Base-by-base conservation (phyloP, 2,113 vertebrate genomes). In the Albula glossodonta region DNA sequence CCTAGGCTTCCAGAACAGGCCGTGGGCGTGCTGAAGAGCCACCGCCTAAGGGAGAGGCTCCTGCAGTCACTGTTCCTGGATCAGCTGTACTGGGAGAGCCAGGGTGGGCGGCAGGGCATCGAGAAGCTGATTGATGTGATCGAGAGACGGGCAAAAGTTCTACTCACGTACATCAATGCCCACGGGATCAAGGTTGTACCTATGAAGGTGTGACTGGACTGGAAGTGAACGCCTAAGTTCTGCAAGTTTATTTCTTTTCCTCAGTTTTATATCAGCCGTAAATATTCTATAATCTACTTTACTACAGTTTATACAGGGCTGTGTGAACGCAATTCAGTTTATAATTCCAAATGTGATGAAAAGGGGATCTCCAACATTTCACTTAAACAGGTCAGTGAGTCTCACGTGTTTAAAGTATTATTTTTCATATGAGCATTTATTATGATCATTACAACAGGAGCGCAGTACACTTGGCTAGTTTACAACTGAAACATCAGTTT, bases 21-120 rank as follows among this genome's bases (percentile, higher is more conserved):
- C 2, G 91, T 99, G 92, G 96, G 94, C 15, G 95, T 99, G 87
- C 88, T 99, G 94, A 96, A 89, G 91, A 97, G 96, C 91, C 96
- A 96, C 51, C 96, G 78, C 90, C 95, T 99, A 87, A 94, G 98
- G 84, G 96, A 99, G 93, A 97, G 95, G 82, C 97, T 99, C 60
- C 97, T 99, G 13, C 98, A 99, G 92, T 99, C 98, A 63, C 94
- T 99, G 80, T 99, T 99, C 92, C 94, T 99, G 89, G 98, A 99
- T 89, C 94, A 96, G 92, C 94, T 95, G 53, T 99, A 97, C 86
- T 99, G 98, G 98, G 97, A 99, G 86, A 99, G 97, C 91, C 98
- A 98, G 93, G 97, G 98, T 41, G 97, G 98, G 79, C 96, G 98
- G 52, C 95, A 92, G 90, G 98, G 98, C 89, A 97, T 99, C 83